phyloP scores from a whole-genome alignment of 2,797 vertebrate species.

The Molossus molossus region DNA sequence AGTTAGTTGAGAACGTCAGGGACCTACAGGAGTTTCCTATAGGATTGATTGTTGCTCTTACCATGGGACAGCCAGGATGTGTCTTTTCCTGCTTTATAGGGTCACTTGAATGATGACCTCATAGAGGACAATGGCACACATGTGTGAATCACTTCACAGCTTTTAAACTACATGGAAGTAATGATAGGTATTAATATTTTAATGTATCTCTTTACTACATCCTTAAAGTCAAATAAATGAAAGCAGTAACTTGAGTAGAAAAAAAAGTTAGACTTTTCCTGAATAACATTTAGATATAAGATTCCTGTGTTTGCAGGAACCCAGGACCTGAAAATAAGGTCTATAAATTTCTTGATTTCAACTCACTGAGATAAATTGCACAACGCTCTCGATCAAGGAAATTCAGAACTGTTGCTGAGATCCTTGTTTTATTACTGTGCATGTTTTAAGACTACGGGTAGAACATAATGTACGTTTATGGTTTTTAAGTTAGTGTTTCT shows the following conservation, averaged over 20 bases:
- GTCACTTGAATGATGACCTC: not conserved
- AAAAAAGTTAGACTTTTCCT: conserved; percentile 32
- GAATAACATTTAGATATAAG: not conserved
- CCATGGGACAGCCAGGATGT: not conserved
- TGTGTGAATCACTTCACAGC: not conserved
- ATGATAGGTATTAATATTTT: not conserved
- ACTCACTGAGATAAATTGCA: not conserved
- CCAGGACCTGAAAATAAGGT: not conserved
- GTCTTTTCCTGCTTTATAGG: not conserved
- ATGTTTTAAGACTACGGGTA: not conserved
- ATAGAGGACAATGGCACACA: not conserved
- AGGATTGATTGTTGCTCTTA: not conserved
- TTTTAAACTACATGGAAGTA: not conserved
- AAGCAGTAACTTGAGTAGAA: conserved; percentile 19
- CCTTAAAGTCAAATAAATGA: conserved; percentile 11
- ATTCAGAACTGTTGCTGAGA: not conserved
- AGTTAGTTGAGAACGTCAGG: not conserved
- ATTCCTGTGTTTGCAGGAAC: not conserved
- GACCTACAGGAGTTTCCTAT: not conserved
- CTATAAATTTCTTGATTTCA: not conserved
- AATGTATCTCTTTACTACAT: not conserved
- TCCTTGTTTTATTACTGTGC: conserved; percentile 1
- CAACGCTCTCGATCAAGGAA: not conserved
- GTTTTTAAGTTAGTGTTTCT: conserved; percentile 60
- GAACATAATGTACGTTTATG: not conserved